Evolutionary conservation across 2,113 vertebrate genomes (phyloP), one percentile per base, ranked within the genome.

Genomic region (Aythya baeri): DNA sequence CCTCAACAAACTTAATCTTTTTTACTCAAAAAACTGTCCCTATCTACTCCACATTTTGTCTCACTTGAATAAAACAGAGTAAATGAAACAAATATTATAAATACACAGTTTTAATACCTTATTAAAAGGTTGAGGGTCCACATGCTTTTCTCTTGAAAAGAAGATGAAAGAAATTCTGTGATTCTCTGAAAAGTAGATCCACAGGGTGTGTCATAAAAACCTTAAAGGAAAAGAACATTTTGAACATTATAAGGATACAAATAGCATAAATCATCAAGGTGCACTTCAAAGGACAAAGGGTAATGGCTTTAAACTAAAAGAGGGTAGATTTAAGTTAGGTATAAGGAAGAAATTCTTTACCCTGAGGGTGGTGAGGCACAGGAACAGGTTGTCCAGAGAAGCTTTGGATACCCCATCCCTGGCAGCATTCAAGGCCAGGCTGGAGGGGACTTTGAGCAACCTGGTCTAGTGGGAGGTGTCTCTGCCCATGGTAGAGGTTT

Each of bases 201-300:
- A 7, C 43, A 12, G 4, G 4, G 36, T 0, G 0, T 25, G 21
- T 13, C 17, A 31, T 6, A 78, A 75, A 89, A 96, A 55, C 6
- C 10, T 8, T n/a, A 7, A 31, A 3, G 44, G 23, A 54, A 71
- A 91, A 68, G 18, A 72, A 52, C 21, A 32, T 61, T 87, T 57
- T 75, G 59, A 86, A 79, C 82, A 68, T 0, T 65, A 46, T 63
- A 78, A 61, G 89, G 25, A 32, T 43, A 52, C 14, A 67, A 85
- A 34, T 8, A 17, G 25, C 34, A 68, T 52, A 72, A 89, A 68
- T 18, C 13, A 26, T 46, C 78, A 87, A 75, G 36, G 41, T 3
- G 2, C n/a, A 26, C 23, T 52, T 52, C 6, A 52, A 25, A 52
- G 50, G 50, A 25, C 50, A 52, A 52, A 23, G 50, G 50, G 23